Evolutionary conservation across 2,797 vertebrate species (phyloP), one percentile per base, ranked within the genome.

Genomic region (Selene dorsalis): DNA sequence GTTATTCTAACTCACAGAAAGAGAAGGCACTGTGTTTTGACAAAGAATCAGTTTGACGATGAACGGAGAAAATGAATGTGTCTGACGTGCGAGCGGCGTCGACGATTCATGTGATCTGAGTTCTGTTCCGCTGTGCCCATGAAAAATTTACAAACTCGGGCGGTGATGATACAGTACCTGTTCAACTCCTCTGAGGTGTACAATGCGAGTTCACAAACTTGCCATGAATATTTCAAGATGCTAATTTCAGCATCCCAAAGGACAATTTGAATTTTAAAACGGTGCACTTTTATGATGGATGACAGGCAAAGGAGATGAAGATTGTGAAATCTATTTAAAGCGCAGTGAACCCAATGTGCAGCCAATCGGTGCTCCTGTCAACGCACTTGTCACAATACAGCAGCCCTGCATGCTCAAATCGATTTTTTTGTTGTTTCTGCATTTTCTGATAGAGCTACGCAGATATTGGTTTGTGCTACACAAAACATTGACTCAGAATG

Each of bases 161-260:
- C 60, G 20, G 65, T 63, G 86, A 72, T 84, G 80, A 88, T 84
- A 84, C 58, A 71, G 55, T 88, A 90, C 83, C 88, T 89, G 87
- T 80, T 88, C 77, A 26, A 52, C 74, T 79, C 84, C 78, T 89
- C 60, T 0, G 75, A 88, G 84, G 72, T 87, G 79, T 69, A 76
- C 76, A 65, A 77, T 79, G 35, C 88, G 79, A 73, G 77, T 85
- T 79, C 76, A 68, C 82, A 87, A 87, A 80, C 77, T 67, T 30
- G 2, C 50, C 83, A 89, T 93, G 90, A 91, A 94, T 94, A 93
- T 93, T 92, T 93, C 73, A 93, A 39, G 73, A 91, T 84, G 78
- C 89, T 92, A 90, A 93, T 93, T 92, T 83, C 65, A 56, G 83
- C 76, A 35, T 89, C 88, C 86, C 77, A 53, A 62, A 66, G 79